Evolutionary conservation across 1,140 invertebrate species (phyloP), one percentile per base, ranked within the genome.

Genomic region (Drosophila novamexicana): DNA sequence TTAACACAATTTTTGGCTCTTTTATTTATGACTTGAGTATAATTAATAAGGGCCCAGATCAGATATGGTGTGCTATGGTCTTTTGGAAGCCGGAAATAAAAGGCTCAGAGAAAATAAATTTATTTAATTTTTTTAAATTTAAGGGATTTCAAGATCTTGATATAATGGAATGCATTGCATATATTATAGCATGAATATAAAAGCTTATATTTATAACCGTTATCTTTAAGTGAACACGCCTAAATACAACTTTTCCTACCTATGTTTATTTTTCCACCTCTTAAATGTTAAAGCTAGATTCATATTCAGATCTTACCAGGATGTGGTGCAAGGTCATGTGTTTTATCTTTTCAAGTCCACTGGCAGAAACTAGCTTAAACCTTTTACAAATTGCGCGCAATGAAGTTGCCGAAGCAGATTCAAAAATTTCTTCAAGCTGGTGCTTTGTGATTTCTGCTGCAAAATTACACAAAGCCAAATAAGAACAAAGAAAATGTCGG

Each of bases 401-500:
- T 45, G 36, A 22, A 42, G 22, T 40, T 65, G 40, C 29, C 47
- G 50, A 40, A 22, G 40, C 29, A 32, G 52, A 32, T 39, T 36
- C 10, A 52, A 53, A 52, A 77, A 63, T 67, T 53, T 49, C 49
- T 69, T 74, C 52, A 59, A 79, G 52, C 62, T 83, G 65, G 32
- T 67, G 47, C 53, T 59, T 81, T 81, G 67, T 73, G 50, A 58
- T 69, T 66, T 65, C 61, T 66, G 56, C 79, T 63, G 77, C 65
- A 71, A 81, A 81, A 84, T 78, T 76, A 66, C 71, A 82, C 83
- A 88, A 88, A 82, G 76, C 71, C 76, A 72, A 82, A 59, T 66
- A 81, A 65, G 81, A 86, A 85, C 81, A 85, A 85, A 85, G 88
- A 79, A 75, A 75, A 81, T 66, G 64, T 58, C 22, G 22, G 22